These are phyloP conservation scores for Bradysia coprophila DNA, from an alignment of 1,140 invertebrate genomes.

Conservation along the genomic window DNA sequence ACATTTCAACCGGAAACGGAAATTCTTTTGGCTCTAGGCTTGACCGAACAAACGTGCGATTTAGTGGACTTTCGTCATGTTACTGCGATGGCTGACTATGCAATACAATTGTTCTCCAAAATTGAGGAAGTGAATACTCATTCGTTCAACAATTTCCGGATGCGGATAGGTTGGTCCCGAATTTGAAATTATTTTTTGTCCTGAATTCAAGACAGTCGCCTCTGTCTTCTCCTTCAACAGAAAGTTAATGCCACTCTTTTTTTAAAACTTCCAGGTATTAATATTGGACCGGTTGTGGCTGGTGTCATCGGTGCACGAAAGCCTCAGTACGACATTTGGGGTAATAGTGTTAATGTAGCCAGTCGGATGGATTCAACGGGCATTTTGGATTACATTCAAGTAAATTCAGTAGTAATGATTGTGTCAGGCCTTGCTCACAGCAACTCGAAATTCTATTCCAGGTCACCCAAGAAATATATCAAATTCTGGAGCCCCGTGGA, in stretches of 20 bases:
- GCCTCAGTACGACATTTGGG: constrained; percentile 87
- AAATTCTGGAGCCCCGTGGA: constrained; percentile 52
- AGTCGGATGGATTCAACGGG: constrained; percentile 78
- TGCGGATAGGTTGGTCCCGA: constrained; percentile 56
- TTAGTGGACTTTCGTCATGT: constrained; percentile 58
- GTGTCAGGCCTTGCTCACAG: no score
- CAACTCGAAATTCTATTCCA: constrained; percentile 21
- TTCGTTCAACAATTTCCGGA: constrained; percentile 92
- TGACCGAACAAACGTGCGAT: constrained; percentile 62
- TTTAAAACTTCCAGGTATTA: constrained; percentile 48
- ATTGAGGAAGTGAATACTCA: constrained; percentile 85
- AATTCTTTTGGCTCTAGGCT: constrained; percentile 35
- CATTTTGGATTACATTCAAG: constrained; percentile 62
- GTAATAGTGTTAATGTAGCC: constrained; percentile 87
- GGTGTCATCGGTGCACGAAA: constrained; percentile 89
- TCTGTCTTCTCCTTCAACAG: neutral
- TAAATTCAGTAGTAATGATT: constrained; percentile 24
- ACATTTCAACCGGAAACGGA: neutral
- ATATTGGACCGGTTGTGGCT: constrained; percentile 86
- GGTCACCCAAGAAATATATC: constrained; percentile 73
- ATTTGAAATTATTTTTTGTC: neutral
- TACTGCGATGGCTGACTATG: constrained; percentile 81
- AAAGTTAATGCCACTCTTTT: neutral
- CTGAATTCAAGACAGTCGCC: neutral
- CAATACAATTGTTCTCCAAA: constrained; percentile 67